These are phyloP conservation scores for cat (Felis catus) DNA, from an alignment of 2,113 vertebrate genomes.

Conservation along the genomic window F.catus_Fca126_mat1.0 CM031427.1:26957001-26957500, in stretches of 20 bases:
- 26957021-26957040: background rate
- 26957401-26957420: too few species aligned
- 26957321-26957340: too few species aligned
- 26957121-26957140: background rate
- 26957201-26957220: constrained; percentile 42
- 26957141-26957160: background rate
- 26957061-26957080: constrained; percentile 39
- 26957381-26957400: too few species aligned
- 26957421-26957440: too few species aligned
- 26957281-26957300: background rate
- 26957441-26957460: too few species aligned
- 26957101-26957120: constrained; percentile 5
- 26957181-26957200: constrained; percentile 31
- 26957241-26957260: constrained; percentile 6
- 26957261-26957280: background rate
- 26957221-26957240: background rate
- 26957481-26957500: too few species aligned
- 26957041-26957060: background rate
- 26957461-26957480: too few species aligned
- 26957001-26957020: background rate
- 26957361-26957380: too few species aligned
- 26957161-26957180: background rate
- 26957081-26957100: background rate
- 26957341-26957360: too few species aligned
- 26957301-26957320: background rate